Conservation (phyloP, 2,888 invertebrate species). For the Brenthis ino region DNA sequence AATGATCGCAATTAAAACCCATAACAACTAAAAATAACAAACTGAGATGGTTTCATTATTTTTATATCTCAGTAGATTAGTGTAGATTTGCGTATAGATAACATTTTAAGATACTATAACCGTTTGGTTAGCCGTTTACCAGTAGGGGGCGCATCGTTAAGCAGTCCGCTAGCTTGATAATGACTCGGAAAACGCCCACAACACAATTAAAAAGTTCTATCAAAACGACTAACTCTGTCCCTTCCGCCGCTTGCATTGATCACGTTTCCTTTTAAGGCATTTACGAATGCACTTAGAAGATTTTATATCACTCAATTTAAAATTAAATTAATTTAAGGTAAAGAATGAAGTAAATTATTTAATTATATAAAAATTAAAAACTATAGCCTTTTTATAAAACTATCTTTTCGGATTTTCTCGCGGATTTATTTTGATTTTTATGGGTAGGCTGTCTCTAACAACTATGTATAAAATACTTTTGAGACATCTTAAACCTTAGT, state of each 20-base stretch:
- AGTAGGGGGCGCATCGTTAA: slow-evolving; percentile 53
- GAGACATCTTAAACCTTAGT: too few relatives aligned
- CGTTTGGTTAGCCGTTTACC: slow-evolving; percentile 49
- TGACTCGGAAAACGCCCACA: slow-evolving; percentile 65
- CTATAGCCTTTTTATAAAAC: too few relatives aligned
- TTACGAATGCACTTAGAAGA: slow-evolving; percentile 2
- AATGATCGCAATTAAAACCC: slow-evolving; percentile 19
- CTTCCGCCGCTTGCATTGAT: slow-evolving; percentile 26
- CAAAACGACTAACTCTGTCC: slow-evolving; percentile 32
- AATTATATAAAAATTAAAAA: too few relatives aligned
- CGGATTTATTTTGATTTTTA: too few relatives aligned
- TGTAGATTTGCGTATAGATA: slow-evolving; percentile 27
- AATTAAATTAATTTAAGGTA: too few relatives aligned
- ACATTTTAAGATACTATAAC: slow-evolving; percentile 16
- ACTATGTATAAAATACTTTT: too few relatives aligned
- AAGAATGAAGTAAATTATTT: too few relatives aligned
- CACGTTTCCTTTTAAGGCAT: slow-evolving; percentile 21
- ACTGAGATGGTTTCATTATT: slow-evolving; percentile 5
- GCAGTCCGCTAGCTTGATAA: slow-evolving; percentile 49
- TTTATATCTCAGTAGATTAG: slow-evolving; percentile 21
- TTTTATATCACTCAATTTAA: neutral
- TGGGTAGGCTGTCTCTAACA: too few relatives aligned
- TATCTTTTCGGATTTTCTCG: too few relatives aligned
- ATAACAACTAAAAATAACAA: slow-evolving; percentile 4
- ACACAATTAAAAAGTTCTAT: slow-evolving; percentile 54